Evolutionary conservation across 1,140 invertebrate species (phyloP), one percentile per base, ranked within the genome.

Genomic region (Platyscapa corneri): DNA sequence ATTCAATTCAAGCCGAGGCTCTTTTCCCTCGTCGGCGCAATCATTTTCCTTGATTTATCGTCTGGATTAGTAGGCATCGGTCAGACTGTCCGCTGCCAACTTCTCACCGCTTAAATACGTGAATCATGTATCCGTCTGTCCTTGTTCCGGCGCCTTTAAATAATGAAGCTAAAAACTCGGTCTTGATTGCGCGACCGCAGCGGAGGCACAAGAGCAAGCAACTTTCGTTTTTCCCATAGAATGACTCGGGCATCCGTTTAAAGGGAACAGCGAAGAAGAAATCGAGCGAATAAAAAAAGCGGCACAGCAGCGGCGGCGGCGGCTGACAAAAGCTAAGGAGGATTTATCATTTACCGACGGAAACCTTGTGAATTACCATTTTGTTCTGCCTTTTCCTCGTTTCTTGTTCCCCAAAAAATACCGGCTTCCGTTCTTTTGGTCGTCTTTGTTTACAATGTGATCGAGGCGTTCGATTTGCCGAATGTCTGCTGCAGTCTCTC

Each of bases 331-430:
- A 46, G 5, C 42, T 12, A 12, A 5, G 12, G 42, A 46, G 42
- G 70, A 83, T 75, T n/a, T n/a, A n/a, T n/a, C n/a, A n/a, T n/a
- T 75, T 30, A 37, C 70, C 70, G 42, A 23, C 16, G 56, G 30
- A 64, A 65, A 76, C 70, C 56, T 46, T 72, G 82, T 83, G 72
- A 83, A 83, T 83, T 83, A 83, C 56, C 82, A 32, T 60, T 32
- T 49, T 49, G 74, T 42, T n/a, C 12, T 34, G 39, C 70, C 37
- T 39, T 64, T 75, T 75, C 70, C 65, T 75, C 49, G 6, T 42
- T 81, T 49, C 42, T 74, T 74, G 14, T 56, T 46, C 34, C 42
- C 12, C 42, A 46, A 46, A 46, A 46, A 46, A 46, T 46, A 46
- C 42, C 12, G 12, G 30, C 14, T 34, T 30, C 53, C 42, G 37